These are phyloP conservation scores for Styela clava DNA, from an alignment of 23 tunicate species.

Conservation along the genomic window DNA sequence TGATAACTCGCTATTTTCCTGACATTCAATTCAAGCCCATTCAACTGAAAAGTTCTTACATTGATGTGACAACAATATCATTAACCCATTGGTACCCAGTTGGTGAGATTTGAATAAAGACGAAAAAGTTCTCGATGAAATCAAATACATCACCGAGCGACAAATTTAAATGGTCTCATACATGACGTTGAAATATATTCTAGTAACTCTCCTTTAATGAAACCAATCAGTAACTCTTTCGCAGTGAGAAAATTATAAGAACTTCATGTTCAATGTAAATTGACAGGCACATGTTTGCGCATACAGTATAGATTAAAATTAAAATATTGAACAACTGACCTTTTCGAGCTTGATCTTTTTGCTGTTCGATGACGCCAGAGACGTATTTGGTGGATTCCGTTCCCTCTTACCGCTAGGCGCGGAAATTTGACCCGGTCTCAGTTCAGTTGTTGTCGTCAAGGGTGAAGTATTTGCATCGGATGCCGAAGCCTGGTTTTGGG, in stretches of 20 bases:
- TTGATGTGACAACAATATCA: not conserved
- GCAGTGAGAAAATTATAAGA: no score
- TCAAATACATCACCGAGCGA: no score
- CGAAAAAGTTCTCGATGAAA: no score
- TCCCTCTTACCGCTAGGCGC: conserved; percentile 16
- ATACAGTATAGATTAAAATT: no score
- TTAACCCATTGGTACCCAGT: not conserved
- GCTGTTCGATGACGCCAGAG: not conserved
- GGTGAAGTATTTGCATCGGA: not conserved
- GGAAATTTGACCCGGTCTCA: not conserved
- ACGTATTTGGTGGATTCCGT: not conserved
- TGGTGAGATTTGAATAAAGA: no score
- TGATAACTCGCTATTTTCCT: not conserved
- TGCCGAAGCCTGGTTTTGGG: not conserved
- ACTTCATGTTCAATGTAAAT: no score
- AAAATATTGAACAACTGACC: conserved; percentile 5
- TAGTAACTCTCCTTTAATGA: no score
- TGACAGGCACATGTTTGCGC: no score
- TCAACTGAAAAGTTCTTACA: not conserved
- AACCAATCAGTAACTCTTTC: no score
- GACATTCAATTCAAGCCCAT: not conserved
- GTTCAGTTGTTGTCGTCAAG: not conserved
- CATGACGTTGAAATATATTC: no score
- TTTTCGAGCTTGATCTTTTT: conserved; percentile 28
- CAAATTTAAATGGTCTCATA: no score